Base-by-base conservation (phyloP, 2,113 vertebrate genomes). In the Gallinago undulata region DNA sequence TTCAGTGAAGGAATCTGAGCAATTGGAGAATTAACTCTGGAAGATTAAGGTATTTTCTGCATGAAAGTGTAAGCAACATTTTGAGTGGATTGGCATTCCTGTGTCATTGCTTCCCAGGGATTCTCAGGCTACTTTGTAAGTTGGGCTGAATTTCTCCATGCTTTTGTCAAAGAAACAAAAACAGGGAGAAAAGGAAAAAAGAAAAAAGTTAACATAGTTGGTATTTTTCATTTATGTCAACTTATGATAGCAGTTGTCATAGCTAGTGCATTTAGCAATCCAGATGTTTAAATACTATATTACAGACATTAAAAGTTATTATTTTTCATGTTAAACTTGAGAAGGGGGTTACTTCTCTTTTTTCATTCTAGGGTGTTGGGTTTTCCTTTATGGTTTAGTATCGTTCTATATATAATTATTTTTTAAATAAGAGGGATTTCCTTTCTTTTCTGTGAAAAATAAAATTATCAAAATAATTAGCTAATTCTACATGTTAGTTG, bases 11-110 rank as follows among this genome's bases (percentile, higher is more conserved):
- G 25, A 30, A 75, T 64, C 19, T 56, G 33, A 82, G 39, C 50
- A 88, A 77, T 64, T 17, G 77, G 55, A 92, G 35, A 86, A 94
- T 83, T 84, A 56, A 85, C 88, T 84, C 59, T 72, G 80, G 27
- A 77, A 81, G 68, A 90, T 88, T 80, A 68, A 66, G n/a, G 9
- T 90, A 85, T 10, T 35, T 86, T 75, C 45, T 77, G 13, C 53
- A 68, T 0, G 41, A 62, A 91, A 79, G 15, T 19, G 8, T 28
- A 66, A 69, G 59, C 8, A 80, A 72, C 68, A 48, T 28, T 86
- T 90, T 76, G 48, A 73, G 43, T 2, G 5, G 7, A 60, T 64
- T 13, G 57, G 60, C 9, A n/a, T 41, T 76, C 11, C 12, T n/a
- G 13, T 48, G 47, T 57, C 7, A 79, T 76, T 80, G 14, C 15